phyloP scores from a whole-genome alignment of 2,888 invertebrate genomes.

The Cancer borealis region DNA sequence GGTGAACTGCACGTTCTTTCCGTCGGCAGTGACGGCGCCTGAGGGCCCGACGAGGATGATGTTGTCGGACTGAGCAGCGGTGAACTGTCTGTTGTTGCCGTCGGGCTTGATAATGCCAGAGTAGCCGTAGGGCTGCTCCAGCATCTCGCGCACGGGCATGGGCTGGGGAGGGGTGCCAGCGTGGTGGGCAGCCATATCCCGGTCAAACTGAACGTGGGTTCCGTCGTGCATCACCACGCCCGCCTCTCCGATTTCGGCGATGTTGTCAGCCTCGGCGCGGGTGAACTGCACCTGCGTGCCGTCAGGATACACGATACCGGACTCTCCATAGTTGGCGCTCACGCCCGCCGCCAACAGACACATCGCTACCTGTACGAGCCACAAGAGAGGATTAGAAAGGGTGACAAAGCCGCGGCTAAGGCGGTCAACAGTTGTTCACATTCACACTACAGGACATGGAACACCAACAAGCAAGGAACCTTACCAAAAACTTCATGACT shows the following conservation, averaged over 20 bases:
- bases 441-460: not conserved
- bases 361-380: conserved; percentile 15
- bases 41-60: conserved; percentile 69
- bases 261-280: conserved; percentile 18
- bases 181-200: not conserved
- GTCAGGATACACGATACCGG: conserved; percentile 50
- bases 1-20: conserved; percentile 62
- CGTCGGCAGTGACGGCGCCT: conserved; percentile 64
- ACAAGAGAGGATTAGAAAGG: not conserved
- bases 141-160: not conserved
- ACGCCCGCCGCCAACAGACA: conserved; percentile 36
- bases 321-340: conserved; percentile 32
- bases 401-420: not conserved
- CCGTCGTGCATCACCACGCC: conserved; percentile 12
- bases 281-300: conserved; percentile 36
- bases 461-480: not conserved
- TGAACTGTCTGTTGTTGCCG: conserved; percentile 63
- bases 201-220: conserved; percentile 38
- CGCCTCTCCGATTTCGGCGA: conserved; percentile 27
- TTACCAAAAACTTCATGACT: conserved; percentile 44
- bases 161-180: not conserved
- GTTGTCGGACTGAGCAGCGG: conserved; percentile 50
- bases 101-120: conserved; percentile 57
- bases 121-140: conserved; percentile 45
- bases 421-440: not conserved